Evolutionary conservation across 2,888 invertebrate species (phyloP), one percentile per base, ranked within the genome.

Genomic region (Cantharis rufa): DNA sequence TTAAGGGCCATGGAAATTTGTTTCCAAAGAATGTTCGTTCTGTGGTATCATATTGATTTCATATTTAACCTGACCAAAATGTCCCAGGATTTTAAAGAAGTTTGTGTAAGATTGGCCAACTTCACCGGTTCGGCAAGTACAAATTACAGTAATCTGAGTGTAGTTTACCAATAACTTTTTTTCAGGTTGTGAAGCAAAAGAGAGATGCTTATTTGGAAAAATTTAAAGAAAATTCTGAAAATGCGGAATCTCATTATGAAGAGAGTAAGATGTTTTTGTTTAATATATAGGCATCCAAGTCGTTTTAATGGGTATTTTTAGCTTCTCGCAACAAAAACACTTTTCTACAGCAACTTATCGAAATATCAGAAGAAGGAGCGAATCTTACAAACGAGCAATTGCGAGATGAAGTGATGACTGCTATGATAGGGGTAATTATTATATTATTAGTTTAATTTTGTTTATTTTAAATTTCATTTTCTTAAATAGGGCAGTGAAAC

Each of bases 321-420:
- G 69, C 0, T 11, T 11, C 48, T 1, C 64, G 21, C 10, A 15
- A 66, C 9, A 21, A 82, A 21, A 90, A 89, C 82, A 89, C 89
- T 0, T 87, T 89, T 85, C 48, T 90, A 86, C 87, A 86, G 76
- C 83, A 90, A 9, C 82, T 91, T 10, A 90, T 91, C 80, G 85
- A 87, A 15, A 81, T 89, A 9, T 90, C 90, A 21, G 89, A 88
- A 28, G 15, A 66, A 21, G 90, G 89, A 15, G 89, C 86, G 1
- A 90, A 89, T 18, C 91, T 90, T 71, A 90, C 88, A 0, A 87
- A 91, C 76, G 81, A 87, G 32, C 71, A 91, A 80, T 80, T 92
- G 4, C 86, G 90, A 72, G 91, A 92, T 82, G 91, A 92, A 85
- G 88, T 91, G 0, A 84, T 91, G 63, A 91, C 91, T 0, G 85